Evolutionary conservation across 1,140 invertebrate species (phyloP).

Genomic region (Schlechtendalia chinensis): DNA sequence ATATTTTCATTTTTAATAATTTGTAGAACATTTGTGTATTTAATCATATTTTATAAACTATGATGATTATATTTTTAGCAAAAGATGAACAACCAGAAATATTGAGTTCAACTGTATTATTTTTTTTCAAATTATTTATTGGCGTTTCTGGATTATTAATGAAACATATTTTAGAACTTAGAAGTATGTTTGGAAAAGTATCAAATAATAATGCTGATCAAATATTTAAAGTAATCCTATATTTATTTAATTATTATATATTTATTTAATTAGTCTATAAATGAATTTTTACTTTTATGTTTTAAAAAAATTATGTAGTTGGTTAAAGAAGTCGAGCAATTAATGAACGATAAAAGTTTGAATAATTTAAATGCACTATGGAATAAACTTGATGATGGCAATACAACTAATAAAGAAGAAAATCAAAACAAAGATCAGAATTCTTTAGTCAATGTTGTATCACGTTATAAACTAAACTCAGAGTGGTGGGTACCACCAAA

Average conservation of each 20-base stretch:
- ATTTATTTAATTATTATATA: not conserved
- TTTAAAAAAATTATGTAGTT: not conserved
- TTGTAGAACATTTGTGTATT: not conserved
- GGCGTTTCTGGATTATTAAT: constrained; percentile 36
- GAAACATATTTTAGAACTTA: constrained; percentile 48
- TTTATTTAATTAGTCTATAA: not conserved
- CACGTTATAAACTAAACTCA: not conserved
- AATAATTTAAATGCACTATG: constrained; percentile 6
- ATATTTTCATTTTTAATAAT: not conserved
- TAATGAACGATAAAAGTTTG: not conserved
- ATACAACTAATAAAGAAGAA: not conserved
- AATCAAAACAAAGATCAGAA: not conserved
- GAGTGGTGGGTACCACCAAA: constrained; percentile 33
- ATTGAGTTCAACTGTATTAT: constrained; percentile 40
- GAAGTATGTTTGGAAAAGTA: constrained; percentile 46
- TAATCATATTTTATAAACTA: not conserved
- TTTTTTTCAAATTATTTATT: constrained; percentile 43
- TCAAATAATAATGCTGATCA: constrained; percentile 38
- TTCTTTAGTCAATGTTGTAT: not conserved
- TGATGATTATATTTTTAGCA: not conserved
- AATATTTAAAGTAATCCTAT: constrained; percentile 33
- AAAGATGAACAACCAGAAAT: constrained; percentile 47
- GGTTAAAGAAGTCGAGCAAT: constrained; percentile 34
- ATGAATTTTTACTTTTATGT: not conserved
- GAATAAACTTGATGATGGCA: constrained; percentile 12